Percentiles rank a stretch among this genome's conserved stretches.
These are phyloP conservation scores for Dendroctonus ponderosae DNA, from an alignment of 1,140 invertebrate species.

Conservation along the genomic window DNA sequence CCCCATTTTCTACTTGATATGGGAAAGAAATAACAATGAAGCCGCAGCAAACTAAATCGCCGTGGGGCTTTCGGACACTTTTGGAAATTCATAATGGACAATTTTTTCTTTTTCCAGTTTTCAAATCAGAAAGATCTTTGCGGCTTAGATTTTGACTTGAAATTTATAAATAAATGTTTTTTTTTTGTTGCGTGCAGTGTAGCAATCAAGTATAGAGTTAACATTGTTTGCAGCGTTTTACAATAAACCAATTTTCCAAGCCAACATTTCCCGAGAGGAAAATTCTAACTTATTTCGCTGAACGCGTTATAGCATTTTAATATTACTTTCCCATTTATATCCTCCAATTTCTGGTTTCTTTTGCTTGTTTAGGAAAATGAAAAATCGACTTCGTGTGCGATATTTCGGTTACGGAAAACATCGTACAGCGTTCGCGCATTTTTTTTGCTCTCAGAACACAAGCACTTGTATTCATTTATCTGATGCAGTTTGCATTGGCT, in stretches of 20 bases:
- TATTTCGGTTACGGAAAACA: background rate
- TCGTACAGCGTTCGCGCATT: no score
- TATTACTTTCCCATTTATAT: constrained; percentile 10
- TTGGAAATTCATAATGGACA: constrained; percentile 3
- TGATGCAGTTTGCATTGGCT: background rate
- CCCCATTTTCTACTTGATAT: constrained; percentile 6
- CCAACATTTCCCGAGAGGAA: constrained; percentile 8
- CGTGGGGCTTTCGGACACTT: background rate
- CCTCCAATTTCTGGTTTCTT: constrained; percentile 1
- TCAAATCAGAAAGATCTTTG: no score
- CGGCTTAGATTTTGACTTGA: no score
- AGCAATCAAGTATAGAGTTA: background rate
- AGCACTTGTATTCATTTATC: background rate
- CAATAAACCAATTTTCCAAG: constrained; percentile 5
- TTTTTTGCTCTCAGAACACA: no score
- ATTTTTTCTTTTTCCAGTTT: no score
- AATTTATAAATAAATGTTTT: no score
- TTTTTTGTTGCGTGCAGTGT: no score
- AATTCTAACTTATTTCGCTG: background rate
- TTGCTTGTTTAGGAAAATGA: constrained; percentile 2
- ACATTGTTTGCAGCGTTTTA: background rate
- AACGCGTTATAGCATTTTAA: constrained; percentile 15
- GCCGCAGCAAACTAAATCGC: constrained; percentile 1
- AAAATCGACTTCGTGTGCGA: constrained; percentile 3
- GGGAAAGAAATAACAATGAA: constrained; percentile 14